These are phyloP conservation scores for Acheta domesticus DNA, from an alignment of 2,888 invertebrate species.

Conservation along the genomic window DNA sequence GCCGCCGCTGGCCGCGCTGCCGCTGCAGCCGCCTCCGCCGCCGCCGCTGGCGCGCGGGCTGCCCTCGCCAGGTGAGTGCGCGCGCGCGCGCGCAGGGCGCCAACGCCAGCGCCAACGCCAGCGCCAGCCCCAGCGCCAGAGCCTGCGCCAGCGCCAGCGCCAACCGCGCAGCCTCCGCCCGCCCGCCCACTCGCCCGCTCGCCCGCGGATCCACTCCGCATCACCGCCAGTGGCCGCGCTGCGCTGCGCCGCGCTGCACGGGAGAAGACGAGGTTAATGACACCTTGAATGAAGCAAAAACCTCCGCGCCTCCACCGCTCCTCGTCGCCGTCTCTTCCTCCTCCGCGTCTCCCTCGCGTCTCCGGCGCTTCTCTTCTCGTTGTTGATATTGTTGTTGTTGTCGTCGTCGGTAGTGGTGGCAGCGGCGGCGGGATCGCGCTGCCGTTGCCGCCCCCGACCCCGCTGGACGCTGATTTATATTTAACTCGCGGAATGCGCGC, in stretches of 20 bases:
- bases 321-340: neutral
- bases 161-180: neutral
- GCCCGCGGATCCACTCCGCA: neutral
- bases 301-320: constrained; percentile 2
- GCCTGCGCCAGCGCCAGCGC: neutral
- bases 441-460: neutral
- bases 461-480: neutral
- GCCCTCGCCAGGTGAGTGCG: constrained; percentile 10
- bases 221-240: neutral
- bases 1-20: neutral
- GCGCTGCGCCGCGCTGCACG: no score
- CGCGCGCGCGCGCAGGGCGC: neutral
- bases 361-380: neutral
- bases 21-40: neutral
- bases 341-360: constrained; percentile 3
- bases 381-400: neutral
- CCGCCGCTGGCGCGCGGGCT: neutral
- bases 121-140: neutral
- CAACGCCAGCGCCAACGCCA: neutral
- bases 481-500: constrained; percentile 1
- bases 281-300: constrained; percentile 18
- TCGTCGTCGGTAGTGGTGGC: no score
- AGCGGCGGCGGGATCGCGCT: neutral
- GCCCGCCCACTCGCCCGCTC: neutral
- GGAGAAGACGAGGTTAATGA: neutral